Conservation (phyloP, 1,140 invertebrate species). For the Micrasema minimum region DNA sequence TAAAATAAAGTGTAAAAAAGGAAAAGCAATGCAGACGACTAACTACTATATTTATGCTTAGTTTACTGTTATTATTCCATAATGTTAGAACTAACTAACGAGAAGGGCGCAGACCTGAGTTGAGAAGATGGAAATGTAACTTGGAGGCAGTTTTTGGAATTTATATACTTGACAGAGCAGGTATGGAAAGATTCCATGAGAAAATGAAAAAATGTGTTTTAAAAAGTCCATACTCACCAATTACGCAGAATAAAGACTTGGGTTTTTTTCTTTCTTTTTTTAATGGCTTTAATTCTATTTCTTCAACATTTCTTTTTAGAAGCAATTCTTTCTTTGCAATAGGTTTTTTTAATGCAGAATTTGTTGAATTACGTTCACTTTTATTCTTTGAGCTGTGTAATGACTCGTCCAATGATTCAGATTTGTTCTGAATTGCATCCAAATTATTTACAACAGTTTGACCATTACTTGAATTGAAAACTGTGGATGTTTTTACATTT, state of each 20-base stretch:
- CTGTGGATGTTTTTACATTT: neutral
- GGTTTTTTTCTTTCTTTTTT: conserved; percentile 1
- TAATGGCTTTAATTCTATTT: conserved; percentile 16
- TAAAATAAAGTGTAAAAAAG: no score
- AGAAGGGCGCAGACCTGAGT: no score
- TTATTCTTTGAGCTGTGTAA: neutral
- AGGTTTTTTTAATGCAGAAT: neutral
- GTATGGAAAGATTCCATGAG: no score
- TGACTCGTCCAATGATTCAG: neutral
- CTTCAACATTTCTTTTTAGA: neutral
- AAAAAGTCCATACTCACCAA: no score
- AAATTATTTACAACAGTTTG: conserved; percentile 1
- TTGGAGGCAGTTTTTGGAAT: no score
- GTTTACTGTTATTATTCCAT: no score
- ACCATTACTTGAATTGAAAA: neutral
- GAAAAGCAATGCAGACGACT: no score
- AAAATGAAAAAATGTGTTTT: no score
- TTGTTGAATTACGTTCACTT: conserved; percentile 1
- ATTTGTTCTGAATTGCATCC: neutral
- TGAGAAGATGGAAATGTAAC: no score
- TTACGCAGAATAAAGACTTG: no score
- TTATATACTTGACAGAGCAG: no score
- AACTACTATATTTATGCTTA: neutral
- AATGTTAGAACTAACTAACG: no score
- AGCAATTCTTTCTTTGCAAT: neutral